Evolutionary conservation across 1,140 invertebrate species (phyloP).

Genomic region (Samia ricini): DNA sequence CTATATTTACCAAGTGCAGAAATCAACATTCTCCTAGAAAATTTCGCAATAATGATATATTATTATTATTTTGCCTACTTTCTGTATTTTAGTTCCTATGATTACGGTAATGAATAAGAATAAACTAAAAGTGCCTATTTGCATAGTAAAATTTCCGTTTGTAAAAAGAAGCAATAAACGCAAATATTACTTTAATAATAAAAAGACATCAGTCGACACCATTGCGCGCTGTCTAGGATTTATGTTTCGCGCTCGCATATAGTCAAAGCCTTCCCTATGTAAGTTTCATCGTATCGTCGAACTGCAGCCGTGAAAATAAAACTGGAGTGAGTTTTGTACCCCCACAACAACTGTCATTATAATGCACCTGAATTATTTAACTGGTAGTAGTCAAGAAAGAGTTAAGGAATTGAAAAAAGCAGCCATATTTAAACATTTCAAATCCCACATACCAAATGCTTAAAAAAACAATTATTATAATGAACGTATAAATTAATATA

Average conservation of each 20-base stretch:
- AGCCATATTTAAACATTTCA: too few species aligned
- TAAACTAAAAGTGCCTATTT: background rate
- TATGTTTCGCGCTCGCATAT: constrained; percentile 48
- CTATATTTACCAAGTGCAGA: too few species aligned
- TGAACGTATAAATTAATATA: too few species aligned
- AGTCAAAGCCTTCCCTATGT: constrained; percentile 62
- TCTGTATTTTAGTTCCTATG: background rate
- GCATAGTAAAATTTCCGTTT: background rate
- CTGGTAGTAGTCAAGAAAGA: too few species aligned
- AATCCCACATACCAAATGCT: too few species aligned
- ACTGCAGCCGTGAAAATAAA: constrained; percentile 69
- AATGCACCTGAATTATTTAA: background rate
- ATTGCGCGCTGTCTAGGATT: constrained; percentile 39
- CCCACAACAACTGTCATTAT: constrained; percentile 26
- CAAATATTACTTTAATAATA: constrained; percentile 25
- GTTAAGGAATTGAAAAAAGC: too few species aligned
- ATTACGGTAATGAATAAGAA: too few species aligned
- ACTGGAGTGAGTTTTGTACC: constrained; percentile 47
- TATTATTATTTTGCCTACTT: background rate
- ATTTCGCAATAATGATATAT: too few species aligned
- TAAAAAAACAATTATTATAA: too few species aligned
- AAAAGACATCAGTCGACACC: constrained; percentile 23
- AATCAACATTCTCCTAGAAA: too few species aligned
- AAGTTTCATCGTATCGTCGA: constrained; percentile 64
- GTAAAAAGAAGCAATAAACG: constrained; percentile 3